A percentile compares a stretch with the other conserved stretches of the same genome.
These are phyloP conservation scores for Agrilus planipennis DNA, from an alignment of 1,140 invertebrate genomes.

Conservation along the genomic window DNA sequence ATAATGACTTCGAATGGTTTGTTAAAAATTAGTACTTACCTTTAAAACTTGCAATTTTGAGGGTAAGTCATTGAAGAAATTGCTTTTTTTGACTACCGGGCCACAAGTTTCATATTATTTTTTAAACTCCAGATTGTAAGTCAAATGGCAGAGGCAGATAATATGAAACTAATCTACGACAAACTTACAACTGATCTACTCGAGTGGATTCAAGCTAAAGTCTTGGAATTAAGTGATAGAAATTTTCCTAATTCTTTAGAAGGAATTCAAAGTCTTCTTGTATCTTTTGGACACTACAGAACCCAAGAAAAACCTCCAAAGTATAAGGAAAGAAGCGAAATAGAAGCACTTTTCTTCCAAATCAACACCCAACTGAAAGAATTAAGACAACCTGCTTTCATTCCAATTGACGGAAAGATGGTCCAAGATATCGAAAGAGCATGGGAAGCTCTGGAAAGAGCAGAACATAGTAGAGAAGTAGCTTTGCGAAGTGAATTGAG, in stretches of 20 bases:
- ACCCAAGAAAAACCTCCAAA: conserved; percentile 97
- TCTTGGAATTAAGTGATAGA: conserved; percentile 69
- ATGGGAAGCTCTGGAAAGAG: conserved; percentile 86
- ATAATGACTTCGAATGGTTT: neutral
- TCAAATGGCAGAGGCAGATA: conserved; percentile 90
- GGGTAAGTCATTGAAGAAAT: no score
- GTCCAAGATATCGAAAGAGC: conserved; percentile 88
- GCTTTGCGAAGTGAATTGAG: conserved; percentile 84
- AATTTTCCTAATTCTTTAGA: conserved; percentile 93
- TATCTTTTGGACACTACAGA: conserved; percentile 89
- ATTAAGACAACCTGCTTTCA: conserved; percentile 78
- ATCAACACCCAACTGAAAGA: conserved; percentile 95
- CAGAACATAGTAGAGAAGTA: conserved; percentile 89
- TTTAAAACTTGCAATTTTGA: no score
- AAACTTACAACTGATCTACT: conserved; percentile 72
- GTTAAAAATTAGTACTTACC: neutral
- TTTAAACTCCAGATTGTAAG: conserved; percentile 81
- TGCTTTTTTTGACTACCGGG: neutral
- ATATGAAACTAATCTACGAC: conserved; percentile 81
- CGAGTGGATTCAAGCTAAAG: conserved; percentile 88
- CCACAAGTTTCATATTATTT: conserved; percentile 4
- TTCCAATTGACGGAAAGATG: conserved; percentile 80
- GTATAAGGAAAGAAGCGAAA: conserved; percentile 93
- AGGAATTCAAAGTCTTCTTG: conserved; percentile 83
- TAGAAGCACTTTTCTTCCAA: conserved; percentile 92